These are phyloP conservation scores for Perithous albicinctus DNA, from an alignment of 2,888 invertebrate species.

Conservation along the genomic window DNA sequence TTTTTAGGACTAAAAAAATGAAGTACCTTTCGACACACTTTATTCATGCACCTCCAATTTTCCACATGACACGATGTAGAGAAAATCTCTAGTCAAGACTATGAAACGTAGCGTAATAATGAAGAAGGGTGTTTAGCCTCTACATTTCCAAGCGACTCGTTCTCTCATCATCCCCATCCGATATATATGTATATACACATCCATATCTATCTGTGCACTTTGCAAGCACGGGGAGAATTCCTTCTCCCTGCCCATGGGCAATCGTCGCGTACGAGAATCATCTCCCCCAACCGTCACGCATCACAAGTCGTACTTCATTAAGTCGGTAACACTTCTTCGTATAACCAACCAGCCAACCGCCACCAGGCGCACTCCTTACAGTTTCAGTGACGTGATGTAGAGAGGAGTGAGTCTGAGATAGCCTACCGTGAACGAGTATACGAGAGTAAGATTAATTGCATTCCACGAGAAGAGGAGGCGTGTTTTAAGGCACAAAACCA, in stretches of 20 bases:
- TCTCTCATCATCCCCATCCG: conserved; percentile 7
- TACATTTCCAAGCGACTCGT: conserved; percentile 6
- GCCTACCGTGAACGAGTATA: conserved; percentile 72
- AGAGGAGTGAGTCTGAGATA: conserved; percentile 54
- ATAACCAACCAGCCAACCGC: too few relatives aligned
- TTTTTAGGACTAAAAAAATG: too few relatives aligned
- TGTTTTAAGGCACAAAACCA: conserved; percentile 62
- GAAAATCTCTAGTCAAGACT: not conserved
- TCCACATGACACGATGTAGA: not conserved
- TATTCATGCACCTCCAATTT: not conserved
- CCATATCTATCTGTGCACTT: conserved; percentile 33
- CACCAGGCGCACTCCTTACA: conserved; percentile 35
- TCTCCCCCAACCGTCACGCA: conserved; percentile 76
- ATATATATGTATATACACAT: not conserved
- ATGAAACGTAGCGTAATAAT: conserved; percentile 33
- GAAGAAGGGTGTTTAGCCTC: conserved; percentile 32
- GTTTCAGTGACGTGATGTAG: conserved; percentile 52
- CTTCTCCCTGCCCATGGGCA: not conserved
- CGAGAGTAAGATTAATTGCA: conserved; percentile 84
- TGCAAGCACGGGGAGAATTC: conserved; percentile 11
- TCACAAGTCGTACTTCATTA: conserved; percentile 84
- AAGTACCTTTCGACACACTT: not conserved
- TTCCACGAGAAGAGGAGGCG: conserved; percentile 77
- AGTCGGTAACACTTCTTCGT: conserved; percentile 82
- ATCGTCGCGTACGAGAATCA: conserved; percentile 51